Evolutionary conservation across 2,113 vertebrate genomes (phyloP).

Genomic region (Corythornis cristatus): DNA sequence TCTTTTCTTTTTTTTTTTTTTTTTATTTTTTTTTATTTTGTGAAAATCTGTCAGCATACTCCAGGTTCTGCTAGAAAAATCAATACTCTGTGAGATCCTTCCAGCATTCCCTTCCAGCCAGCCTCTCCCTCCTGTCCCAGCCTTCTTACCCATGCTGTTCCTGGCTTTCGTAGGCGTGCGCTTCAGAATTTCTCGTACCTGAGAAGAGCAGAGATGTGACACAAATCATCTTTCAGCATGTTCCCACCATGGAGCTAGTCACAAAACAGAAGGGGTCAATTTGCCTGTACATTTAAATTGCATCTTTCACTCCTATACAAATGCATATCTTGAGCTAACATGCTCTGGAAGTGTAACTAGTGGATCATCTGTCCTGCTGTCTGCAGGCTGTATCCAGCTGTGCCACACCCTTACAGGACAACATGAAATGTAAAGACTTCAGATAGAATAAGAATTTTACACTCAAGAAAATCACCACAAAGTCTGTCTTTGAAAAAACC

Average conservation of each 20-base stretch:
- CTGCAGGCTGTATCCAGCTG: not conserved
- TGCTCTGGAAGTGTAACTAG: not conserved
- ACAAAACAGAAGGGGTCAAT: not conserved
- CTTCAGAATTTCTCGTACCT: slow-evolving; percentile 96
- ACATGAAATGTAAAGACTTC: not conserved
- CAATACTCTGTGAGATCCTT: not conserved
- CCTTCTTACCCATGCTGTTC: slow-evolving; percentile 90
- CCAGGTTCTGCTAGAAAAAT: not conserved
- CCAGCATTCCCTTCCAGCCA: not conserved
- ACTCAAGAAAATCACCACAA: not conserved
- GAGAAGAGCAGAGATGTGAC: not conserved
- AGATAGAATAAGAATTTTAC: not conserved
- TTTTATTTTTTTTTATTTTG: too few species aligned
- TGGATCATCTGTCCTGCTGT: not conserved
- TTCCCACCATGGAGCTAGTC: not conserved
- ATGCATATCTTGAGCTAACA: not conserved
- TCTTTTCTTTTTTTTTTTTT: too few species aligned
- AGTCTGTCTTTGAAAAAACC: not conserved
- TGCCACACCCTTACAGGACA: not conserved
- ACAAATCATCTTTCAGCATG: not conserved
- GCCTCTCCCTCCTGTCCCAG: not conserved
- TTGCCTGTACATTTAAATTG: not conserved
- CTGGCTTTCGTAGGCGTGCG: slow-evolving; percentile 85
- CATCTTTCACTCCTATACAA: not conserved
- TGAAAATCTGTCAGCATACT: not conserved